Evolutionary conservation across 2,797 vertebrate genomes (phyloP).

Genomic region (Helarctos malayanus): DNA sequence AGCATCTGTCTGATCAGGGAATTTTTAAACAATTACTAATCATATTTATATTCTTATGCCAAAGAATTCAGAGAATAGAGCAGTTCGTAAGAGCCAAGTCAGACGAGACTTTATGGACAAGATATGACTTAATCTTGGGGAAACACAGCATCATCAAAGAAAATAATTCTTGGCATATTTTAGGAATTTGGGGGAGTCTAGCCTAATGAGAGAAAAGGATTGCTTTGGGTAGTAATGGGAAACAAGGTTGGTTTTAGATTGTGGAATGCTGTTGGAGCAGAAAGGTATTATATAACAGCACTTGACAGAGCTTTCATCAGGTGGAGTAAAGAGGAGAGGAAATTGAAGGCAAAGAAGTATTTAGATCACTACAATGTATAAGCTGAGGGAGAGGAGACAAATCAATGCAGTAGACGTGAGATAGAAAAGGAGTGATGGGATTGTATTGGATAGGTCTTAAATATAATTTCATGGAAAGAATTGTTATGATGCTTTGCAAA

Average conservation of each 20-base stretch:
- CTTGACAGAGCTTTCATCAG: not conserved
- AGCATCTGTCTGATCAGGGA: not conserved
- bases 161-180: slow-evolving; percentile 13
- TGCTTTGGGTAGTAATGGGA: not conserved
- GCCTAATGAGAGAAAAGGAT: not conserved
- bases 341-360: not conserved
- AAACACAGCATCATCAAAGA: not conserved
- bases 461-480: slow-evolving; percentile 23
- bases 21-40: slow-evolving; percentile 8
- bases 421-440: not conserved
- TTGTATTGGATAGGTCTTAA: not conserved
- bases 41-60: not conserved
- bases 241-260: not conserved
- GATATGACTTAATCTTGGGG: not conserved
- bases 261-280: not conserved
- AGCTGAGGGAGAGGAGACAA: not conserved
- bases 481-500: not conserved
- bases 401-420: not conserved
- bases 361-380: not conserved
- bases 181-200: not conserved
- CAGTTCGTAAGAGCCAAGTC: not conserved
- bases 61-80: slow-evolving; percentile 4
- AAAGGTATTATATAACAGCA: not conserved
- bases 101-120: not conserved
- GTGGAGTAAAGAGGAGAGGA: not conserved